Evolutionary conservation across 2,113 vertebrate species (phyloP), one percentile per base, ranked within the genome.

Genomic region (Anguilla rostrata): DNA sequence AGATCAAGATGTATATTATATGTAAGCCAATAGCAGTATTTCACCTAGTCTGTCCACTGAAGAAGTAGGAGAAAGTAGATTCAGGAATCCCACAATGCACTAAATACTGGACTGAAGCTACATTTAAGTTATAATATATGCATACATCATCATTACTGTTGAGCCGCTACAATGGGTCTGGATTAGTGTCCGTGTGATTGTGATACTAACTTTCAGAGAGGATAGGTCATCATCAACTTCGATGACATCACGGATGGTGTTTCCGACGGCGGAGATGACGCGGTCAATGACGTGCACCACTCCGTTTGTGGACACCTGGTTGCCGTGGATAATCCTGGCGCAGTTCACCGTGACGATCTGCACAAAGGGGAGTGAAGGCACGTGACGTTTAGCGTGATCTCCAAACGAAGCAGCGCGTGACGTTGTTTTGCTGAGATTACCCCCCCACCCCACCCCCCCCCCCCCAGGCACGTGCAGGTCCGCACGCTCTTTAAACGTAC

Each of bases 291-390:
- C 97, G 2, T 99, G 98, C 34, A 99, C 98, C 22, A 98, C 97
- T 20, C 98, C 98, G 66, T 99, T 99, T 86, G 98, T 99, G 85
- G 98, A 96, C 83, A 99, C 96, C 91, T 99, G 98, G 90, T 99
- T 99, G 2, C 96, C 98, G 12, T 98, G 95, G 90, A 98, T 97
- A 83, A 99, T 89, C 90, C 98, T 96, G 86, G 97, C 98, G 43
- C 98, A 99, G 93, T 99, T 99, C 83, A 99, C 97, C 0, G 98
- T 99, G 89, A 99, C 98, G 39, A 99, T 96, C 98, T 99, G 2
- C 83, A 89, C 49, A n/a, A n/a, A 79, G 86, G 87, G 87, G 6
- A 40, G 39, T 81, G 49, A 81, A 20, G 86, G 4, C n/a, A 75
- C 8, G 84, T 39, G 34, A 5, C n/a, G 2, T 53, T 87, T 8